Conservation (phyloP, 2,113 vertebrate species). For the Rhagologus leucostigma region DNA sequence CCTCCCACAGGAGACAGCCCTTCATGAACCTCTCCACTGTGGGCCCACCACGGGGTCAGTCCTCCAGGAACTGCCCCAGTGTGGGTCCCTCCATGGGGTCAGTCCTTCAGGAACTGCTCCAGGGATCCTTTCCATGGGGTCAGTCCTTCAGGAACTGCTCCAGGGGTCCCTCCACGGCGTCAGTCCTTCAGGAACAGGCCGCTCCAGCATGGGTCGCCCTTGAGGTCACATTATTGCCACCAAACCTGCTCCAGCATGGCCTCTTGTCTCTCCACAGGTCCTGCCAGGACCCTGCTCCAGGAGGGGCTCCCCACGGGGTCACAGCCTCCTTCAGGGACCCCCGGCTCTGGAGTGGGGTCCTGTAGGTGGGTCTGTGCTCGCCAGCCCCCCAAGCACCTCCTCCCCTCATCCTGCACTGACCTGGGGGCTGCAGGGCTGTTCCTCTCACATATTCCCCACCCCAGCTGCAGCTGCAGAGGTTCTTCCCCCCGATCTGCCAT, state of each 20-base stretch:
- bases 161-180: not conserved
- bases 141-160: not conserved
- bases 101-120: not conserved
- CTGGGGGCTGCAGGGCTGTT: not conserved
- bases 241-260: not conserved
- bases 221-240: not conserved
- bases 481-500: too few species aligned
- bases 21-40: too few species aligned
- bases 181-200: not conserved
- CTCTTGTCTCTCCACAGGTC: not conserved
- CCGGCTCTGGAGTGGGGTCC: not conserved
- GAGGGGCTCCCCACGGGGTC: fast-evolving
- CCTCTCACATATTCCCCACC: not conserved
- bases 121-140: not conserved
- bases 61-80: not conserved
- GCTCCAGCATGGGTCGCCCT: not conserved
- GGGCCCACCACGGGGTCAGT: not conserved
- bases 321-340: too few species aligned
- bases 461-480: not conserved
- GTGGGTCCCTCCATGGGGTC: too few species aligned
- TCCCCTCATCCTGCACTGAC: not conserved
- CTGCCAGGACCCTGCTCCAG: not conserved
- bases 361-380: too few species aligned
- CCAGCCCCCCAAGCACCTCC: not conserved
- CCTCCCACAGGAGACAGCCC: not conserved